These are phyloP conservation scores for Vannuccia rotundouncinata DNA, from an alignment of 2,888 invertebrate species.

Conservation along the genomic window DNA sequence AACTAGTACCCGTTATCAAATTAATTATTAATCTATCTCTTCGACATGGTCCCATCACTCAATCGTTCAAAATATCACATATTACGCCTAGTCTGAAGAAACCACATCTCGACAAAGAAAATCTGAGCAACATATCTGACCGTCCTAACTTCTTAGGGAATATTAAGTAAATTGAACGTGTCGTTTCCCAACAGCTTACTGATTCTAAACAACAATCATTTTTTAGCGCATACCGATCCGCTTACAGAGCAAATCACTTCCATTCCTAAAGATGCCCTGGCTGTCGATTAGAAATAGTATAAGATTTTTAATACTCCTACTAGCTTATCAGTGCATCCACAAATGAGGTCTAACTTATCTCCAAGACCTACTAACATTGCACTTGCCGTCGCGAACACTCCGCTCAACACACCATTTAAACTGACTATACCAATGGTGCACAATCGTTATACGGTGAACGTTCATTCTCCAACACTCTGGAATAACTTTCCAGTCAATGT, in stretches of 20 bases:
- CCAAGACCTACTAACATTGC: not conserved
- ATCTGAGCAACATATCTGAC: not conserved
- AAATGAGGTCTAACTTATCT: not conserved
- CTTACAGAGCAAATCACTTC: not conserved
- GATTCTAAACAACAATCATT: not conserved
- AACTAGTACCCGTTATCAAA: not conserved
- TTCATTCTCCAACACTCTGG: slow-evolving; percentile 15
- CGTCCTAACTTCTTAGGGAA: not conserved
- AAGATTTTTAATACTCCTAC: not conserved
- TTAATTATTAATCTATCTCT: not conserved
- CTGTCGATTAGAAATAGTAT: not conserved
- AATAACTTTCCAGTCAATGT: not conserved
- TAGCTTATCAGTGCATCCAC: not conserved
- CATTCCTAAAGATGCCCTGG: not conserved
- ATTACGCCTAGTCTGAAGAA: not conserved
- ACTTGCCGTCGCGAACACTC: not conserved
- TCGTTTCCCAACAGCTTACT: not conserved
- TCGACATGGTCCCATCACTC: not conserved
- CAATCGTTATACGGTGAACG: slow-evolving; percentile 1
- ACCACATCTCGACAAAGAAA: not conserved
- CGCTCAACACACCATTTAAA: slow-evolving; percentile 15
- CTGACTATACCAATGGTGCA: slow-evolving; percentile 14
- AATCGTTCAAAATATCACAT: not conserved
- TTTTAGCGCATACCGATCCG: not conserved
- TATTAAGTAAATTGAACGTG: not conserved